Evolutionary conservation across 2,113 vertebrate genomes (phyloP).

Genomic region (Eulacestoma nigropectus): DNA sequence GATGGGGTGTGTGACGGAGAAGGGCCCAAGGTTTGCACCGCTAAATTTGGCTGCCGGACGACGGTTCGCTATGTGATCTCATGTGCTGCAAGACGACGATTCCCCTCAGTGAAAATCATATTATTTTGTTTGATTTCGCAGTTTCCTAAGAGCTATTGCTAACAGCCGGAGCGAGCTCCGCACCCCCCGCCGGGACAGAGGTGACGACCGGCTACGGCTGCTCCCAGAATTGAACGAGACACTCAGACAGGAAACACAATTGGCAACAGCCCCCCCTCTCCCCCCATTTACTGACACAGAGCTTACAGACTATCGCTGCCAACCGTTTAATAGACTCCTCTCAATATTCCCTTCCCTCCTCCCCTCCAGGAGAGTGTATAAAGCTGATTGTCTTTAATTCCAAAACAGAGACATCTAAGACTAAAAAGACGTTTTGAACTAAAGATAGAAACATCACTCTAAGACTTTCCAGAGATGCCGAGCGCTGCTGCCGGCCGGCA

Average conservation of each 20-base stretch:
- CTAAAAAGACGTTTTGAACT: background rate
- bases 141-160: background rate
- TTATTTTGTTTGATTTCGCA: background rate
- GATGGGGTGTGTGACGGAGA: fast-evolving
- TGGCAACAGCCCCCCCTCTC: background rate
- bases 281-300: background rate
- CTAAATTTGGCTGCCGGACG: background rate
- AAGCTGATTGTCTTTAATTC: constrained; percentile 5
- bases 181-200: background rate
- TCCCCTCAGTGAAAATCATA: background rate
- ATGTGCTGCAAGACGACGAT: background rate
- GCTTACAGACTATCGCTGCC: background rate
- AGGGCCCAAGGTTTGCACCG: background rate
- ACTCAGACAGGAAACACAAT: background rate
- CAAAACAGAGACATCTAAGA: background rate
- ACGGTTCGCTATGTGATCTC: fast-evolving
- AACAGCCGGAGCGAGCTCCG: background rate
- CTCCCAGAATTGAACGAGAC: background rate
- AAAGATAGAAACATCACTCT: background rate
- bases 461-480: background rate
- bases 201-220: background rate
- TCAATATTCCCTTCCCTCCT: background rate
- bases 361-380: background rate
- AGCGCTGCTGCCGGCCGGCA: background rate
- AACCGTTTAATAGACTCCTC: background rate